Base-by-base conservation (phyloP, 2,797 vertebrate species). In the Natrix natrix region DNA sequence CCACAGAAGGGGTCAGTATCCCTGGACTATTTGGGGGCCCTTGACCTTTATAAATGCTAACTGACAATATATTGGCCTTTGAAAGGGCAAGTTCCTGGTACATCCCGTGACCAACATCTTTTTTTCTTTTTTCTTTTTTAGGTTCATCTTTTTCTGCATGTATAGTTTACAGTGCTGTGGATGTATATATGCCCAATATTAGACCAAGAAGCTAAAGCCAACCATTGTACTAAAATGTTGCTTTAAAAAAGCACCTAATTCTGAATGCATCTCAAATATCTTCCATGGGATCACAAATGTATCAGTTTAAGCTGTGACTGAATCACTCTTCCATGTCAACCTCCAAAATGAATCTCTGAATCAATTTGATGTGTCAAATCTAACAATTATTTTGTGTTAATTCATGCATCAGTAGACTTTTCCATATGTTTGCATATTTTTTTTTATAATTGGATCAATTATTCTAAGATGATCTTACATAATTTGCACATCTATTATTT, bases 41-140 rank as follows among this genome's bases (percentile, higher is more conserved):
- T 94, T 96, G 97, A 95, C 96, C 96, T 97, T 97, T 97, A 91
- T 11, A 97, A 96, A 96, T 95, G 96, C 95, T 92, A 96, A 95
- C 95, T 95, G 95, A 97, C 95, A 96, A 96, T 95, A 94, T 96
- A 93, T 95, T 96, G 95, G 94, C 95, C 96, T 97, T 97, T 96
- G 94, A 97, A 97, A 97, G 96, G 95, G 95, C 97, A 96, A 57
- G 93, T 96, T 95, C 94, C 94, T 94, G 63, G 92, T 93, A 91
- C 37, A 94, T 90, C 94, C 93, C 94, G 93, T 94, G 94, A 95
- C 94, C 91, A 93, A 95, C 96, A 96, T 94, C 93, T 94, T 96
- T 88, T 95, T 94, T 96, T n/a, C n/a, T 87, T 94, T 95, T 88
- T 95, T 95, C 96, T 88, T 95, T 96, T 96, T 93, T 55, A 37